These are phyloP conservation scores for Ellobium chinense DNA, from an alignment of 2,888 invertebrate genomes.

Conservation along the genomic window DNA sequence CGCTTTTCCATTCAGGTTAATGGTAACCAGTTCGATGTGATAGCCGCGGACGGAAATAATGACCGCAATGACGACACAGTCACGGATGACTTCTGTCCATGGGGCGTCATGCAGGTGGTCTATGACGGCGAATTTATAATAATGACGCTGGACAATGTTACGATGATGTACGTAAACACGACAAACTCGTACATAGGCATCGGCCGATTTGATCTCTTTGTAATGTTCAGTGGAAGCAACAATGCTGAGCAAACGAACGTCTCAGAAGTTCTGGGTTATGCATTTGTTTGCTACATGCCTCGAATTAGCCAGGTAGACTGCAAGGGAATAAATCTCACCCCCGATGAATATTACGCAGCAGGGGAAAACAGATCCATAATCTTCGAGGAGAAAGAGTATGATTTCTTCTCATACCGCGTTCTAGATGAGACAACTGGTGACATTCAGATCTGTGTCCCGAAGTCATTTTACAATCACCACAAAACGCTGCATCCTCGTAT, in stretches of 20 bases:
- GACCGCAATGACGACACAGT: slow-evolving; percentile 40
- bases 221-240: slow-evolving; percentile 57
- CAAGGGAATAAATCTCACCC: slow-evolving; percentile 54
- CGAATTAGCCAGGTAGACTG: slow-evolving; percentile 60
- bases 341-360: slow-evolving; percentile 55
- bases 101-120: slow-evolving; percentile 32
- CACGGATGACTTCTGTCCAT: slow-evolving; percentile 29
- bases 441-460: slow-evolving; percentile 63
- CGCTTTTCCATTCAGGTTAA: slow-evolving; percentile 63
- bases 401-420: slow-evolving; percentile 60
- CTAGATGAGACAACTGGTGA: slow-evolving; percentile 50
- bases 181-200: slow-evolving; percentile 46
- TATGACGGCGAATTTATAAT: slow-evolving; percentile 34
- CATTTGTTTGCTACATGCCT: slow-evolving; percentile 68
- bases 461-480: slow-evolving; percentile 18
- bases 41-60: slow-evolving; percentile 46
- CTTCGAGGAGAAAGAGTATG: slow-evolving; percentile 57
- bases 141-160: not conserved
- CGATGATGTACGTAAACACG: slow-evolving; percentile 36
- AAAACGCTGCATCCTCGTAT: not conserved
- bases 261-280: slow-evolving; percentile 53
- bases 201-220: slow-evolving; percentile 64
- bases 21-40: slow-evolving; percentile 61
- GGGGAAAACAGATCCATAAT: slow-evolving; percentile 56
- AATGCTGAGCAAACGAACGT: slow-evolving; percentile 56